These are phyloP conservation scores for Drosophila dunni DNA, from an alignment of 1,140 invertebrate species.

Conservation along the genomic window DNA sequence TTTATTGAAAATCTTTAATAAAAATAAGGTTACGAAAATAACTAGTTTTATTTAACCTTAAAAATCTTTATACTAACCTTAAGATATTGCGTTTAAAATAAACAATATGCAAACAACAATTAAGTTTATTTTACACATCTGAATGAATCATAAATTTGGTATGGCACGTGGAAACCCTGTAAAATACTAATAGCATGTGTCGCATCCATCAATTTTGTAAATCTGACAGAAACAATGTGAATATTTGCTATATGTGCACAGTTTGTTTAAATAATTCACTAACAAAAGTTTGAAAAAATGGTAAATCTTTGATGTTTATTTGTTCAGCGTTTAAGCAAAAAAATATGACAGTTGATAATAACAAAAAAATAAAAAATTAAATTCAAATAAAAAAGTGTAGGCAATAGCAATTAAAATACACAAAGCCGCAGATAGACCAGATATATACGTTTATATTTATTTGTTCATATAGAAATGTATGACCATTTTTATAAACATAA, in stretches of 20 bases:
- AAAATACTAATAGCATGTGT: constrained; percentile 20
- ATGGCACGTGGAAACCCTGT: neutral
- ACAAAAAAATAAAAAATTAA: constrained; percentile 1
- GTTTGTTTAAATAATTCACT: constrained; percentile 36
- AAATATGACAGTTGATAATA: constrained; percentile 13
- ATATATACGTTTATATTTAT: constrained; percentile 5
- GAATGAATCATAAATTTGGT: too few species aligned
- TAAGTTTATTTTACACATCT: too few species aligned
- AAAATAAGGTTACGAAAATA: too few species aligned
- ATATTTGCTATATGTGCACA: constrained; percentile 35
- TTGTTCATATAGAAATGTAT: constrained; percentile 27
- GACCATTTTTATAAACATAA: neutral
- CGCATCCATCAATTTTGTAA: constrained; percentile 31
- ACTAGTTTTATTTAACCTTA: too few species aligned
- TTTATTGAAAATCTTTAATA: too few species aligned
- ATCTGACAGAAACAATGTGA: constrained; percentile 32
- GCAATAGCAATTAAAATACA: constrained; percentile 44
- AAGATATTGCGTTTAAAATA: neutral
- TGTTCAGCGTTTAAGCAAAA: constrained; percentile 29
- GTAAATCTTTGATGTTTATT: constrained; percentile 41
- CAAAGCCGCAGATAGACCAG: constrained; percentile 30
- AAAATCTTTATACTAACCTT: too few species aligned
- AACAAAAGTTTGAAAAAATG: constrained; percentile 12
- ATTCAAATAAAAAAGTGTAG: constrained; percentile 20
- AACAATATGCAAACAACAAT: neutral